Percentiles rank a stretch among this genome's conserved stretches.
These are phyloP conservation scores for Pachymerium ferrugineum DNA, from an alignment of 2,888 invertebrate species.

Conservation along the genomic window DNA sequence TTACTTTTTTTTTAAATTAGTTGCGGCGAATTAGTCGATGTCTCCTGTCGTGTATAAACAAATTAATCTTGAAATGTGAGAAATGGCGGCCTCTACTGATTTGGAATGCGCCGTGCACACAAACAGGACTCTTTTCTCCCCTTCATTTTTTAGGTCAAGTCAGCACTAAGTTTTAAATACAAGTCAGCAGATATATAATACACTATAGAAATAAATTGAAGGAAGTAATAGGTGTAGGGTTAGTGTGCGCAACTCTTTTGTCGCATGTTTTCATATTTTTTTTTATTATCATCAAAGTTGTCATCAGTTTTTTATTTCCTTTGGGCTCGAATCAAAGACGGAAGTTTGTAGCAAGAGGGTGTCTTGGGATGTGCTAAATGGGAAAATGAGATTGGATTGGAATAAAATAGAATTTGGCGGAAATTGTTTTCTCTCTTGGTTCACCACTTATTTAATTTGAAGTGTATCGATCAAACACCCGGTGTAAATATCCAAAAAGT, in stretches of 20 bases:
- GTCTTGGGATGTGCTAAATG: background rate
- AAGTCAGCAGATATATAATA: background rate
- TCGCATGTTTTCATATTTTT: background rate
- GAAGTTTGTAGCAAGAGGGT: background rate
- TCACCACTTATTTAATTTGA: background rate
- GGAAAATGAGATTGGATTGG: slow-evolving; percentile 10
- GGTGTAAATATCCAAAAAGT: background rate
- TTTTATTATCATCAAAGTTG: background rate
- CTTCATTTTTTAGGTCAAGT: background rate
- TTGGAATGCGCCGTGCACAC: background rate
- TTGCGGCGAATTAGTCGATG: background rate
- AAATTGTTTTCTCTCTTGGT: background rate
- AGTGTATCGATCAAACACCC: background rate
- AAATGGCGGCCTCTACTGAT: background rate
- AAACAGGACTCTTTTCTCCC: background rate
- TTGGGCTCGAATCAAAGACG: slow-evolving; percentile 4
- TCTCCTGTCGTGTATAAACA: background rate
- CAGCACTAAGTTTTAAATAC: background rate
- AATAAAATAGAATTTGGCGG: slow-evolving; percentile 21
- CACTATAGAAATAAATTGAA: background rate
- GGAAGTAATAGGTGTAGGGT: no score
- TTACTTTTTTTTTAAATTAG: background rate
- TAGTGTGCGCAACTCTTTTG: background rate
- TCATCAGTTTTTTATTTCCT: background rate
- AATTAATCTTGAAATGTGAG: background rate